Conservation (phyloP, 2,113 vertebrate genomes). For the Lophius piscatorius region DNA sequence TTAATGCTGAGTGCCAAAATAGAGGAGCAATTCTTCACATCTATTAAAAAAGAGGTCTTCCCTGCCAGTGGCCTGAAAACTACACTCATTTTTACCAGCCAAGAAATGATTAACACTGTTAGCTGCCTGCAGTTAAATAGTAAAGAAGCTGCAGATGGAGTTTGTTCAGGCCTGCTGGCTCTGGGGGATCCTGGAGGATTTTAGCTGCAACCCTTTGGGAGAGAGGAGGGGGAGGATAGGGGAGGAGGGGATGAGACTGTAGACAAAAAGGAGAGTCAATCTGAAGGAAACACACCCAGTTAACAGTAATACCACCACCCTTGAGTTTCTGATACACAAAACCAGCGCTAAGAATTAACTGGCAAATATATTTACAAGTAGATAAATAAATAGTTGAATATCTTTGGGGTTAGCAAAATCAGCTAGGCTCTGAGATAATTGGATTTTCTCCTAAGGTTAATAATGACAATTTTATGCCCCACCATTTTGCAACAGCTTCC, state of each 20-base stretch:
- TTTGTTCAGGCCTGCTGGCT: constrained; percentile 35
- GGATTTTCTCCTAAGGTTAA: neutral
- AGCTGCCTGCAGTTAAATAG: constrained; percentile 57
- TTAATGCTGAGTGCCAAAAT: constrained; percentile 22
- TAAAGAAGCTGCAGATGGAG: constrained; percentile 8
- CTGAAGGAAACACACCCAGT: neutral
- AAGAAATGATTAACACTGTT: constrained; percentile 55
- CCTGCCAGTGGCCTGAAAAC: constrained; percentile 40
- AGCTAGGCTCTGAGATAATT: neutral
- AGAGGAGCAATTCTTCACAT: constrained; percentile 43
- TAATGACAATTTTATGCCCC: constrained; percentile 5
- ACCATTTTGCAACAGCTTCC: constrained; percentile 13
- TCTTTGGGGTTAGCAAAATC: constrained; percentile 5
- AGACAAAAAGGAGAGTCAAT: neutral
- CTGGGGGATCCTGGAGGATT: constrained; percentile 33
- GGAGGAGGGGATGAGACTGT: constrained; percentile 1
- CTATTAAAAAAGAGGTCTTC: constrained; percentile 41
- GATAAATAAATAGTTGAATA: neutral
- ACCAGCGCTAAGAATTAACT: constrained; percentile 24
- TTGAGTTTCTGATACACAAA: too few relatives aligned
- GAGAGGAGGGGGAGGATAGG: constrained; percentile 4
- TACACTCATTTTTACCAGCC: constrained; percentile 23
- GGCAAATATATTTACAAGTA: constrained; percentile 29
- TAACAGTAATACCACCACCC: constrained; percentile 14
- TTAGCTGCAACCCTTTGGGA: constrained; percentile 47